Base-by-base conservation (phyloP, 2,888 invertebrate species). In the Cyclophora albipunctata region DNA sequence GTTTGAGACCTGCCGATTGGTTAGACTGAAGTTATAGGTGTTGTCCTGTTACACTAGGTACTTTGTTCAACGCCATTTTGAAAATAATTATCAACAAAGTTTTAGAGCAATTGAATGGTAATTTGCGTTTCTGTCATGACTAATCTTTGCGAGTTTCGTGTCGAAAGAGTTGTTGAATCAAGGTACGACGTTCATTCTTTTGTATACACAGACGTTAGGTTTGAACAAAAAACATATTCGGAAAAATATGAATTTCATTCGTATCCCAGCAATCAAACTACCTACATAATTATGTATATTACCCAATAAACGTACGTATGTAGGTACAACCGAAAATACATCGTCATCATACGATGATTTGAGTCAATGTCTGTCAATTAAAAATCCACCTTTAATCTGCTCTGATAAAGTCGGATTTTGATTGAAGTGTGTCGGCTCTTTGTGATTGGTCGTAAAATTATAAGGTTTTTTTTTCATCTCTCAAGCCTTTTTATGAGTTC, bases 401-500 rank as follows among this genome's bases (percentile, higher is more conserved):
- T 20, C 4, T 33, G 33, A 43, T 34, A 43, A 34, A 43, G 43
- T 43, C 43, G 5, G 43, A 34, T 43, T 43, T 43, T 34, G 43
- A 43, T 43, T 43, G 43, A 43, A 20, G 43, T 43, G 34, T 34
- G 43, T 43, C 43, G 34, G 34, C 42, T 43, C 43, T 43, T 43
- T 62, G 63, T 71, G 64, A 84, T 83, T 83, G 82, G 84, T 67
- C 62, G 72, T 71, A 69, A 71, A 75, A 74, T 69, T 78, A 74
- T 58, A 50, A 57, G 37, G 37, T 37, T 37, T 60, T 73, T 77
- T 84, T 82, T 84, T 72, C 71, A 64, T 68, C 65, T 65, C 60
- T 56, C 55, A 53, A 60, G 65, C 63, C 74, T 84, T 84, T 85
- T 85, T 85, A 81, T 83, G 81, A 74, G 73, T 71, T 67, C 69